These are phyloP conservation scores for Oncorhynchus nerka DNA, from an alignment of 2,113 vertebrate genomes.

Conservation along the genomic window DNA sequence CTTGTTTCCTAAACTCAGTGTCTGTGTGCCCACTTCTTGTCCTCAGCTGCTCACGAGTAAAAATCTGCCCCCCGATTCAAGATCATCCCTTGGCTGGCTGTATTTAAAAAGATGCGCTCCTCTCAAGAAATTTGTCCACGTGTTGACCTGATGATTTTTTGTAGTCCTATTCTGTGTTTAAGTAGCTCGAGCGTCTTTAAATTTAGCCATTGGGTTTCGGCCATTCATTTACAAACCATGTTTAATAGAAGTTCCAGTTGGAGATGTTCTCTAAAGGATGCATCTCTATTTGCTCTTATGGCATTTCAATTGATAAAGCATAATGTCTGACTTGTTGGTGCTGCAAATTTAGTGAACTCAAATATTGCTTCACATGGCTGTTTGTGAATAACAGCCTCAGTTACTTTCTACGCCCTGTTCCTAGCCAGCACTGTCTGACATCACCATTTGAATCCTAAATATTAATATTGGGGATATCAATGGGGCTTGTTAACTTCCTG, in stretches of 20 bases:
- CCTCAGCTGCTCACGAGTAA: conserved; percentile 97
- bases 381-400: conserved; percentile 33
- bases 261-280: conserved; percentile 15
- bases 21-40: conserved; percentile 98
- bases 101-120: conserved; percentile 73
- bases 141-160: conserved; percentile 75
- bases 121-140: conserved; percentile 66
- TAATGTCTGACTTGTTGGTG: conserved; percentile 33
- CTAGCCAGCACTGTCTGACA: conserved; percentile 30
- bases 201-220: conserved; percentile 65
- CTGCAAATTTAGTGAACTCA: conserved; percentile 7
- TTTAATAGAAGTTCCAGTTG: conserved; percentile 31
- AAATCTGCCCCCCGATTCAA: conserved; percentile 82
- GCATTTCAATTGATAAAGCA: conserved; percentile 22
- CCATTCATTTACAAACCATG: conserved; percentile 63
- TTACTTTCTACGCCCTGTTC: conserved; percentile 43
- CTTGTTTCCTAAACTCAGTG: conserved; percentile 69
- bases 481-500: conserved; percentile 30
- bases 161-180: conserved; percentile 63
- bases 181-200: conserved; percentile 66
- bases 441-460: conserved; percentile 38
- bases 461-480: conserved; percentile 28
- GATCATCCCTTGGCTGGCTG: conserved; percentile 88
- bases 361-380: conserved; percentile 36
- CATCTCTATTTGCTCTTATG: conserved; percentile 44